A percentile compares a stretch with the other conserved stretches of the same genome.
These are phyloP conservation scores for Ctenicera cuprea DNA, from an alignment of 2,888 invertebrate species.

Conservation along the genomic window DNA sequence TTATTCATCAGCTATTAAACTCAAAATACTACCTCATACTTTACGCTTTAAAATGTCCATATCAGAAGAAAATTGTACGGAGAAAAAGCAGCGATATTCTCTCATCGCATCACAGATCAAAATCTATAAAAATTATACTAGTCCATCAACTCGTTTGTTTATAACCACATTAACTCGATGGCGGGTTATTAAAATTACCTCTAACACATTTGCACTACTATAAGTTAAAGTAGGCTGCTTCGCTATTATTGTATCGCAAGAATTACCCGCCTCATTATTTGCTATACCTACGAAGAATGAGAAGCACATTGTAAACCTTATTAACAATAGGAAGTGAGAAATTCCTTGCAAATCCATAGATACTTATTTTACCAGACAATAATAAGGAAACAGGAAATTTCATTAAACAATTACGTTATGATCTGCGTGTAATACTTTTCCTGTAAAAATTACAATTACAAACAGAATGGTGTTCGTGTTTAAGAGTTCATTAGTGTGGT, in stretches of 20 bases:
- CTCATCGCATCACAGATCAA: constrained; percentile 9
- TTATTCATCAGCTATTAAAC: constrained; percentile 9
- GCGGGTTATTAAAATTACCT: constrained; percentile 27
- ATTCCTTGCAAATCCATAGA: background rate
- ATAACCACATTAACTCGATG: constrained; percentile 34
- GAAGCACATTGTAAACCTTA: constrained; percentile 5
- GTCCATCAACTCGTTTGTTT: constrained; percentile 23
- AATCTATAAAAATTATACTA: constrained; percentile 27
- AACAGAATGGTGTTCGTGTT: too few species aligned
- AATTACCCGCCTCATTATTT: background rate
- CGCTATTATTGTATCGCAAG: background rate
- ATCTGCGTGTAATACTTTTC: too few species aligned
- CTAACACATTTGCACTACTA: constrained; percentile 12
- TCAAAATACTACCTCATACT: background rate
- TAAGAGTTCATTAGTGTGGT: too few species aligned
- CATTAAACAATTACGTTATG: background rate
- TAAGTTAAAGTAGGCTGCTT: background rate
- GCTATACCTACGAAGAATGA: background rate
- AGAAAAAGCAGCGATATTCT: constrained; percentile 15
- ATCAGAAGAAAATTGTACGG: background rate
- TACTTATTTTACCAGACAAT: too few species aligned
- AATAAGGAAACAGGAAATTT: constrained; percentile 1
- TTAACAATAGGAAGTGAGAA: constrained; percentile 12
- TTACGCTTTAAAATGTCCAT: background rate
- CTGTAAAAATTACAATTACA: too few species aligned